phyloP scores from a whole-genome alignment of 2,797 vertebrate genomes.

The Bradypus variegatus region DNA sequence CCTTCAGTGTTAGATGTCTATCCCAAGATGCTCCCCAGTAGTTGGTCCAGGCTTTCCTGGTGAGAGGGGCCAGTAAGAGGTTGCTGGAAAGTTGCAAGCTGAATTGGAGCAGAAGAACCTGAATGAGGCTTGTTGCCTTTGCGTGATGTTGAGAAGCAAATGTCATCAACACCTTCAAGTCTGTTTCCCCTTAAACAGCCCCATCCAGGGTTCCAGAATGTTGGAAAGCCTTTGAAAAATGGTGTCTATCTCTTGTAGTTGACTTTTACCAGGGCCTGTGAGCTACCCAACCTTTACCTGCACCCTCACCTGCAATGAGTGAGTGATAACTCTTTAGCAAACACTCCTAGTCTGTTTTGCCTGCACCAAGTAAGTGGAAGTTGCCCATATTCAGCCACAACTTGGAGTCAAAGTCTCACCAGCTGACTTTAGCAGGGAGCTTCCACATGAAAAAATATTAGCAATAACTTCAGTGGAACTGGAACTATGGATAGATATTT shows the following conservation, averaged over 20 bases:
- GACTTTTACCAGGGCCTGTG: neutral
- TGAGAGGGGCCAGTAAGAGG: neutral
- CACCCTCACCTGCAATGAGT: neutral
- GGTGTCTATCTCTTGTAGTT: neutral
- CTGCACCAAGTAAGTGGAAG: neutral
- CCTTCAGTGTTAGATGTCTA: neutral
- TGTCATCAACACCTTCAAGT: neutral
- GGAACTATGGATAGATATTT: neutral
- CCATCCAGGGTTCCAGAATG: too few species aligned
- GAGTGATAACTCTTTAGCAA: neutral
- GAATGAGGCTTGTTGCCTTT: neutral
- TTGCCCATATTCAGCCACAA: neutral
- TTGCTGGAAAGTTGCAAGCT: neutral
- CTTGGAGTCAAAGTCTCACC: neutral
- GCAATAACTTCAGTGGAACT: neutral
- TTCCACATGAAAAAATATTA: neutral
- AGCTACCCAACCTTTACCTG: neutral
- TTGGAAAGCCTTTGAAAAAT: conserved; percentile 3
- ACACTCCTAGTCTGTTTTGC: neutral
- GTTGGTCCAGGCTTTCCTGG: neutral
- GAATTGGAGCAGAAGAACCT: neutral
- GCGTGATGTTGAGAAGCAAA: neutral
- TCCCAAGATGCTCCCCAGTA: neutral
- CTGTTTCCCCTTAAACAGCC: neutral
- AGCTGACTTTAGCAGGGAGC: neutral